phyloP scores from a whole-genome alignment of 2,797 vertebrate species.

The Rhinatrema bivittatum region DNA sequence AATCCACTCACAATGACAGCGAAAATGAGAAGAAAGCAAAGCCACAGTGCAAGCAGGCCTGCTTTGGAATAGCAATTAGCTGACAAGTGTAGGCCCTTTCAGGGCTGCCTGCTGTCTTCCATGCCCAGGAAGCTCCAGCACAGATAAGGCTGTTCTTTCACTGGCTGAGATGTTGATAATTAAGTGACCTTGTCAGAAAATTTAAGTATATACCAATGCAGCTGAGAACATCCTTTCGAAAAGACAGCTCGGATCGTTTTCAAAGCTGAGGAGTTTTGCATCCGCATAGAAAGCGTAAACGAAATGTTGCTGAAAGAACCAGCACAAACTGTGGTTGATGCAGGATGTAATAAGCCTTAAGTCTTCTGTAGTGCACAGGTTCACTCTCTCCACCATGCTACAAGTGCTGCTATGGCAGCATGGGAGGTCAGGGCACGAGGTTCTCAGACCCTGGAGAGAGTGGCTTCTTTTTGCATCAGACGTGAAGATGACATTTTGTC shows the following conservation, averaged over 20 bases:
- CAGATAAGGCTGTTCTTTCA: constrained; percentile 14
- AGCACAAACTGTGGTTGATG: too few relatives aligned
- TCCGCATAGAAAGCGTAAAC: constrained; percentile 6
- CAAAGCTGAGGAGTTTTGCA: too few relatives aligned
- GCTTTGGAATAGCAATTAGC: constrained; percentile 10
- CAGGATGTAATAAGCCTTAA: too few relatives aligned
- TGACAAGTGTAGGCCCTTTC: neutral
- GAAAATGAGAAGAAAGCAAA: constrained; percentile 2
- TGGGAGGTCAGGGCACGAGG: too few relatives aligned
- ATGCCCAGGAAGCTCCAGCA: constrained; percentile 6
- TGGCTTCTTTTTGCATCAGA: too few relatives aligned
- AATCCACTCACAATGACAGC: constrained; percentile 16
- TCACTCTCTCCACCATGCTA: too few relatives aligned
- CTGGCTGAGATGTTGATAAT: constrained; percentile 22
- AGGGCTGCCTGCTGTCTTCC: neutral
- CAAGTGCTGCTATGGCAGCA: too few relatives aligned
- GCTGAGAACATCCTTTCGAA: constrained; percentile 5
- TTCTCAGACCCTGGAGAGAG: too few relatives aligned
- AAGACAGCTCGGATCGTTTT: constrained; percentile 11
- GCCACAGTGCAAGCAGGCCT: neutral
- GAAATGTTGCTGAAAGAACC: too few relatives aligned
- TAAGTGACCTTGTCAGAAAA: constrained; percentile 43
- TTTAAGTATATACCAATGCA: constrained; percentile 41
- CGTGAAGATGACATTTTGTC: too few relatives aligned
- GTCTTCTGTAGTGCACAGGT: too few relatives aligned